Evolutionary conservation across 2,888 invertebrate species (phyloP).

Genomic region (Polymixis flavicincta): DNA sequence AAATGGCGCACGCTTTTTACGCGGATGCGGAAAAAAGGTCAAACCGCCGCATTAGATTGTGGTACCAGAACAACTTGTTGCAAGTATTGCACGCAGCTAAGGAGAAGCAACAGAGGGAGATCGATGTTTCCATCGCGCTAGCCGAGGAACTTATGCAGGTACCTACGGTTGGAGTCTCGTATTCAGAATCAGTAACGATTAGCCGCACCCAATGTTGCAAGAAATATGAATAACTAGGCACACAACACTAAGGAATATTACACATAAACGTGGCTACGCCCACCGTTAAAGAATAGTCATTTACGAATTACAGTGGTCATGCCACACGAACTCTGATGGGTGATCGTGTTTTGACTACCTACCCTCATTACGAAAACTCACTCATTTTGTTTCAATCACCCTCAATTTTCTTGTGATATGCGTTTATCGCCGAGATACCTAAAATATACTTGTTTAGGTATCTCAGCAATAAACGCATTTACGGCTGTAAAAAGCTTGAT

Average conservation of each 20-base stretch:
- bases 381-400: too few relatives aligned
- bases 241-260: neutral
- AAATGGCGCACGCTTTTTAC: constrained; percentile 74
- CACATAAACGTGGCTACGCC: neutral
- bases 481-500: too few relatives aligned
- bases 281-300: neutral
- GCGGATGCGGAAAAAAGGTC: constrained; percentile 74
- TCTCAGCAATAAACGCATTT: too few relatives aligned
- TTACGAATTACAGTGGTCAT: too few relatives aligned
- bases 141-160: constrained; percentile 79
- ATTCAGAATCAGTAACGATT: neutral
- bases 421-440: too few relatives aligned
- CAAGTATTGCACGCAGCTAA: constrained; percentile 78
- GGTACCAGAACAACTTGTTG: constrained; percentile 81
- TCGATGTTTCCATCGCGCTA: constrained; percentile 79
- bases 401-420: too few relatives aligned
- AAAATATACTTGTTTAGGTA: too few relatives aligned
- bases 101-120: constrained; percentile 80
- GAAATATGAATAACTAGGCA: neutral
- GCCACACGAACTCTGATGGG: too few relatives aligned
- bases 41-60: constrained; percentile 73
- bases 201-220: neutral
- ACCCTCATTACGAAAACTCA: too few relatives aligned
- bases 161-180: constrained; percentile 22
- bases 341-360: too few relatives aligned